Base-by-base conservation (phyloP, 2,113 vertebrate genomes). In the Aphelocoma coerulescens region DNA sequence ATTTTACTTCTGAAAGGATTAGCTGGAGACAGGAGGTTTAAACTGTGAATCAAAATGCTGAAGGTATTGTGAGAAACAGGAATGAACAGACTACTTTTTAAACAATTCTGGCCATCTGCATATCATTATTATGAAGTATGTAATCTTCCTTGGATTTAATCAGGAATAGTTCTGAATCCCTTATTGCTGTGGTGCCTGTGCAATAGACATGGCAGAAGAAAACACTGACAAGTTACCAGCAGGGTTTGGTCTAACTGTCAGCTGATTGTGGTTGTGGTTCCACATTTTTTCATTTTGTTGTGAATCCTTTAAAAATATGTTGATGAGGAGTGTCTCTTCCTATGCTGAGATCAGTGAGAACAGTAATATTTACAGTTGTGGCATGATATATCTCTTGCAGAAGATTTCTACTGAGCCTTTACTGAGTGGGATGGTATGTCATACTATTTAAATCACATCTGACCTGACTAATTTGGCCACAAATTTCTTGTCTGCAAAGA, bases 1-100 rank as follows among this genome's bases (percentile, higher is more conserved):
- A 43, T 74, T 93, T 91, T 87, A 63, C 75, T 90, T 87, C 92
- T 87, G 68, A 74, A 89, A 81, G 48, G 39, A 74, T 84, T 86
- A 78, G 20, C 18, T 78, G 69, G 32, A 93, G 28, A 41, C 0
- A 0, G 35, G n/a, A 93, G 17, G 3, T 65, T 89, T 72, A 84
- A 94, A 52, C n/a, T 92, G 28, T 61, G 83, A 84, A 83, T 74
- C 37, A 88, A 95, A 94, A 85, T 35, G 15, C 2, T 46, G 19
- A 26, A 58, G 15, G 46, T 85, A 54, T 90, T 69, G 28, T 85
- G 75, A 93, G 87, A 86, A 92, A 87, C 16, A 22, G 43, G 48
- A 93, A 77, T 1, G 44, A 80, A 48, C 7, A 71, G 35, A 66
- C 16, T 71, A n/a, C 35, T 49, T 95, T 83, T 93, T 10, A 84